phyloP scores from a whole-genome alignment of 2,797 vertebrate genomes.

The Hemibagrus guttatus region DNA sequence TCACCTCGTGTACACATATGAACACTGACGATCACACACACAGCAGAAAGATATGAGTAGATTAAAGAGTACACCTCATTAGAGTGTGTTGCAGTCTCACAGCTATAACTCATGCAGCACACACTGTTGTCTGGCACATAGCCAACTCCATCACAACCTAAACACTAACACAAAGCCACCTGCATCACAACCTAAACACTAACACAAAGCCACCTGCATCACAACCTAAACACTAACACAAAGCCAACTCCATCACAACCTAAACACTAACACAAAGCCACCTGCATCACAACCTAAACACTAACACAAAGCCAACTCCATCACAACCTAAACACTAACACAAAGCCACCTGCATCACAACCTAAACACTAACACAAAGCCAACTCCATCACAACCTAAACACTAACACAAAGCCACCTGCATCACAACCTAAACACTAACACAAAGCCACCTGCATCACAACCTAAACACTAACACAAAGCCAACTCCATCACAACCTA shows the following conservation, averaged over 20 bases:
- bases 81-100: slow-evolving; percentile 13
- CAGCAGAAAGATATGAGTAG: slow-evolving; percentile 56
- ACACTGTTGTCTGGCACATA: background rate
- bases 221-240: background rate
- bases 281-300: background rate
- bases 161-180: background rate
- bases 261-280: background rate
- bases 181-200: background rate
- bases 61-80: slow-evolving; percentile 28
- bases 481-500: background rate
- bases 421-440: background rate
- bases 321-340: background rate
- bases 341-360: background rate
- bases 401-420: background rate
- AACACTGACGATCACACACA: slow-evolving; percentile 41
- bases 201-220: background rate
- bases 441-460: background rate
- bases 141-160: background rate
- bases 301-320: background rate
- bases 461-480: background rate
- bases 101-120: slow-evolving; percentile 12
- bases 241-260: background rate
- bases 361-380: background rate
- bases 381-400: background rate
- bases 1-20: background rate